Evolutionary conservation across 2,113 vertebrate genomes (phyloP).

Genomic region (Pseudopodoces humilis): DNA sequence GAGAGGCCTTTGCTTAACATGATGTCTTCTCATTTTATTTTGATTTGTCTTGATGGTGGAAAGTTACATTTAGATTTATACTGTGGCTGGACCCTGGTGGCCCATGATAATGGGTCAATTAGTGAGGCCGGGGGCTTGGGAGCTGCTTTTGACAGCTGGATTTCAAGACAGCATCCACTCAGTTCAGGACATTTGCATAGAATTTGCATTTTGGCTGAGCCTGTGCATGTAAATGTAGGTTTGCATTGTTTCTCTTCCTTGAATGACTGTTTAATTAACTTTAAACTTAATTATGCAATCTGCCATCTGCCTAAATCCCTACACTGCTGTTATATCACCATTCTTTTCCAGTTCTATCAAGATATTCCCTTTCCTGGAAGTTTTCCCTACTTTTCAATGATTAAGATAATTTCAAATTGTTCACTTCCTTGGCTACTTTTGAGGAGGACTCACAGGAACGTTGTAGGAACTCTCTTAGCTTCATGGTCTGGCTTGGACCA

Average conservation of each 20-base stretch:
- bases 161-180: not conserved
- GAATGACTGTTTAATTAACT: constrained; percentile 59
- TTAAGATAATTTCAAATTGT: not conserved
- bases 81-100: not conserved
- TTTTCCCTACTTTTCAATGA: not conserved
- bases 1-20: not conserved
- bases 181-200: constrained; percentile 18
- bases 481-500: not conserved
- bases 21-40: not conserved
- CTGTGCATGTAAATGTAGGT: not conserved
- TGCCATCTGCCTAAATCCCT: constrained; percentile 42
- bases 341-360: not conserved
- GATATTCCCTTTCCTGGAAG: not conserved
- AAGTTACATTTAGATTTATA: not conserved
- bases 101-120: not conserved
- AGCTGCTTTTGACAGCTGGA: not conserved
- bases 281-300: constrained; percentile 43
- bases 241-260: constrained; percentile 36
- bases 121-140: not conserved
- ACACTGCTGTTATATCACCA: not conserved
- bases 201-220: constrained; percentile 30
- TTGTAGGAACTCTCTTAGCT: not conserved
- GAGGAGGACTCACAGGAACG: accelerated
- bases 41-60: not conserved
- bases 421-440: not conserved